These are phyloP conservation scores for Ceratothoa steindachneri DNA, from an alignment of 2,888 invertebrate genomes.

Conservation along the genomic window DNA sequence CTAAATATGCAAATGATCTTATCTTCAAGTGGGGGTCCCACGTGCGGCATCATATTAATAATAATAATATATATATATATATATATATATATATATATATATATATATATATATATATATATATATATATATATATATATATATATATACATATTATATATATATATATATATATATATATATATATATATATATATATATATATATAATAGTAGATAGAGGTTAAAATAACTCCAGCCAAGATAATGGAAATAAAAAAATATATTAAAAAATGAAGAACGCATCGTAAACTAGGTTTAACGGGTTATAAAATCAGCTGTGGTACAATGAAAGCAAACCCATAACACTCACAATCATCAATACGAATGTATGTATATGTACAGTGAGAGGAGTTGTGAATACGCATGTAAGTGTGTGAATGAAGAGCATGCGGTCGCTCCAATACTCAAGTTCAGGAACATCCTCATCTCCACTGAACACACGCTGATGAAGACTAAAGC, in stretches of 20 bases:
- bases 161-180: not conserved
- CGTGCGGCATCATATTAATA: not conserved
- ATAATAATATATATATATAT: not conserved
- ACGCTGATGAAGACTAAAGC: too few species aligned
- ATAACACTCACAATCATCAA: not conserved
- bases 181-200: not conserved
- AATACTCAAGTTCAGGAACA: too few species aligned
- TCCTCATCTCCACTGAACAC: too few species aligned
- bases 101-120: constrained; percentile 6
- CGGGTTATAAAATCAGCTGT: not conserved
- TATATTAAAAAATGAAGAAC: not conserved
- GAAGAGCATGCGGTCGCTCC: too few species aligned
- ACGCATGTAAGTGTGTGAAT: too few species aligned
- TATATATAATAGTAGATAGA: too few species aligned
- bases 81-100: not conserved
- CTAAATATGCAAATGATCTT: not conserved
- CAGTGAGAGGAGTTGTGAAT: too few species aligned
- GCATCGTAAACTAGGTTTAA: not conserved
- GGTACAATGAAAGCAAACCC: not conserved
- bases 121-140: constrained; percentile 12
- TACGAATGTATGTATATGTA: not conserved
- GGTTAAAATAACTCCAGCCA: not conserved
- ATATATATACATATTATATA: not conserved
- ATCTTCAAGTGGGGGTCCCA: not conserved
- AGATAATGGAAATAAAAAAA: not conserved